Conservation (phyloP, 2,888 invertebrate genomes). For the Leptothorax acervorum region DNA sequence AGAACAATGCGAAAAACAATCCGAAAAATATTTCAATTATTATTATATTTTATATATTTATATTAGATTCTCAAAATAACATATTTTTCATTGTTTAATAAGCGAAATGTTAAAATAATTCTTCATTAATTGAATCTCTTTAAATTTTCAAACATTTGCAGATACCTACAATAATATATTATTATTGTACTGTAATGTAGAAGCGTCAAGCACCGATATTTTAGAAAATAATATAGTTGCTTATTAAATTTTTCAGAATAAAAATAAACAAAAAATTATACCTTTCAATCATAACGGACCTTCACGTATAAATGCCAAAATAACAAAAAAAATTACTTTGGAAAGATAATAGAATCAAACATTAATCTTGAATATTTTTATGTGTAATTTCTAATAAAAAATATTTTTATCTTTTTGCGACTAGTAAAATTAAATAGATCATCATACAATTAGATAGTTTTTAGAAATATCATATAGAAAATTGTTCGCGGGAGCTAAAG, state of each 20-base stretch:
- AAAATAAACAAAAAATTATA: not conserved
- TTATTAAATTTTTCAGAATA: not conserved
- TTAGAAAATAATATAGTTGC: not conserved
- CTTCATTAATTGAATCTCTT: not conserved
- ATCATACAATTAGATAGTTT: not conserved
- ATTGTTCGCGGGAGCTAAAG: conserved; percentile 7
- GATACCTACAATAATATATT: too few species aligned
- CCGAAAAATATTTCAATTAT: not conserved
- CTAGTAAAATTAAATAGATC: not conserved
- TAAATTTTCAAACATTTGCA: not conserved
- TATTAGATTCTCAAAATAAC: not conserved
- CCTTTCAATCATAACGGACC: not conserved
- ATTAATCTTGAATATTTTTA: not conserved
- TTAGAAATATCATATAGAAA: not conserved
- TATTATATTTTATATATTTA: not conserved
- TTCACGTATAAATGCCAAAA: not conserved
- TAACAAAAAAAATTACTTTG: not conserved
- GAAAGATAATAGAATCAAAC: not conserved
- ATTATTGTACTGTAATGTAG: not conserved
- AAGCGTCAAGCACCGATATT: not conserved
- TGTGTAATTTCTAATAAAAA: not conserved
- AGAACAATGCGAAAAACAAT: not conserved
- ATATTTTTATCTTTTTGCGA: not conserved
- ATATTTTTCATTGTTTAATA: not conserved
- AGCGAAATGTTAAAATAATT: not conserved